phyloP scores from a whole-genome alignment of 2,888 invertebrate genomes.

The Graphium colonna region DNA sequence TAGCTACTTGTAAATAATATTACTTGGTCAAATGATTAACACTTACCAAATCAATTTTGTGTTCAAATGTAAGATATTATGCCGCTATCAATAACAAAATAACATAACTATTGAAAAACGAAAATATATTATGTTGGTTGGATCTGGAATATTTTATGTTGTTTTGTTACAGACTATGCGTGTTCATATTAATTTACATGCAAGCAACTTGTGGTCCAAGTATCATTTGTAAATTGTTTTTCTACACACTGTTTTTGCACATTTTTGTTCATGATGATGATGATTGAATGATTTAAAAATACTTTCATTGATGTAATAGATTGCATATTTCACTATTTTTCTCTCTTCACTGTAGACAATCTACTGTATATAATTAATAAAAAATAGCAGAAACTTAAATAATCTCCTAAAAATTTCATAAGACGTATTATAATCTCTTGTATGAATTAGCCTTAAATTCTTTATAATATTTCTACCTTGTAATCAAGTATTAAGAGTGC shows the following conservation, averaged over 20 bases:
- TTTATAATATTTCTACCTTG: not conserved
- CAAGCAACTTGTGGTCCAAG: conserved; percentile 20
- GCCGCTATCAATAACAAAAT: not conserved
- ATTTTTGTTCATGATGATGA: too few relatives aligned
- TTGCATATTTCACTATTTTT: too few relatives aligned
- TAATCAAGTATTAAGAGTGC: not conserved
- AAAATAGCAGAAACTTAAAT: not conserved
- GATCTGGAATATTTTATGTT: not conserved
- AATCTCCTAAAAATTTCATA: not conserved
- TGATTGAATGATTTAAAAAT: too few relatives aligned
- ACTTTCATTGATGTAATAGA: too few relatives aligned
- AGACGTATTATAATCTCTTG: not conserved
- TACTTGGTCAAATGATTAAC: not conserved
- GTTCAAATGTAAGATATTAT: not conserved
- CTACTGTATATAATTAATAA: not conserved
- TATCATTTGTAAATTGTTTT: conserved; percentile 14
- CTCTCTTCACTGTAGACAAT: too few relatives aligned
- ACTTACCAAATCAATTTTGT: not conserved
- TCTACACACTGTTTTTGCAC: not conserved
- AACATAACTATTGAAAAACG: not conserved
- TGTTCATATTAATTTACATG: conserved; percentile 6
- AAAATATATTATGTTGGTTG: not conserved
- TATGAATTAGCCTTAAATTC: not conserved
- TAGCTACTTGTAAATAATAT: not conserved
- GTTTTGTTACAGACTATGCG: not conserved